Evolutionary conservation across 2,797 vertebrate genomes (phyloP).

Genomic region (Trachops cirrhosus): DNA sequence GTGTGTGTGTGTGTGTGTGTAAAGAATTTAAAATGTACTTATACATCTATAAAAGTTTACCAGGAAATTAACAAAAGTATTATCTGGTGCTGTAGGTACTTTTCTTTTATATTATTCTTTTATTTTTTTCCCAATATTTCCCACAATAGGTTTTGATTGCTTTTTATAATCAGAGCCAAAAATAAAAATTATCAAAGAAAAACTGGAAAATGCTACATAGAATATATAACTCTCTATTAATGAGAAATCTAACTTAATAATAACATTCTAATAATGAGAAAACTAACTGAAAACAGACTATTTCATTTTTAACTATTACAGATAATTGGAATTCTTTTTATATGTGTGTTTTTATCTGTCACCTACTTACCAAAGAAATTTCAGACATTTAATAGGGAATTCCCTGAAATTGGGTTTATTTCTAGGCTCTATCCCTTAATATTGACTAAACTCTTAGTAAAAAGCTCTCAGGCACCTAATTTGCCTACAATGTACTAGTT

Average conservation of each 20-base stretch:
- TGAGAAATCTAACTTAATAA: conserved; percentile 60
- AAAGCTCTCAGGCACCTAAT: not conserved
- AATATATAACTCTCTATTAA: conserved; percentile 40
- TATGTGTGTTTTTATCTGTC: not conserved
- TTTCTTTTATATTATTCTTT: conserved; percentile 9
- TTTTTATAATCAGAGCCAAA: conserved; percentile 41
- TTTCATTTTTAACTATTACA: conserved; percentile 39
- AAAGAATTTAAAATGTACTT: not conserved
- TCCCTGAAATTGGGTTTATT: not conserved
- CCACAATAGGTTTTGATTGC: conserved; percentile 19
- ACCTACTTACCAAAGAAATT: conserved; percentile 32
- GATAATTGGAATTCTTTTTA: conserved; percentile 57
- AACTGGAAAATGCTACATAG: conserved; percentile 12
- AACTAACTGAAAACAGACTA: conserved; percentile 33
- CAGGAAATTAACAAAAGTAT: not conserved
- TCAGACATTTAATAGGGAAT: conserved; percentile 40
- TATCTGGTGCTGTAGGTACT: not conserved
- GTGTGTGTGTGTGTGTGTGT: not conserved
- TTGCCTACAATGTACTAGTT: not conserved
- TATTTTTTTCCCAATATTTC: not conserved
- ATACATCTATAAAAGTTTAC: not conserved
- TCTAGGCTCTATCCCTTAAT: not conserved
- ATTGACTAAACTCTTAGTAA: not conserved
- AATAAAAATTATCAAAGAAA: conserved; percentile 38
- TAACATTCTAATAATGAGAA: conserved; percentile 43